Evolutionary conservation across 1,140 invertebrate genomes (phyloP).

Genomic region (Eumeta japonica): DNA sequence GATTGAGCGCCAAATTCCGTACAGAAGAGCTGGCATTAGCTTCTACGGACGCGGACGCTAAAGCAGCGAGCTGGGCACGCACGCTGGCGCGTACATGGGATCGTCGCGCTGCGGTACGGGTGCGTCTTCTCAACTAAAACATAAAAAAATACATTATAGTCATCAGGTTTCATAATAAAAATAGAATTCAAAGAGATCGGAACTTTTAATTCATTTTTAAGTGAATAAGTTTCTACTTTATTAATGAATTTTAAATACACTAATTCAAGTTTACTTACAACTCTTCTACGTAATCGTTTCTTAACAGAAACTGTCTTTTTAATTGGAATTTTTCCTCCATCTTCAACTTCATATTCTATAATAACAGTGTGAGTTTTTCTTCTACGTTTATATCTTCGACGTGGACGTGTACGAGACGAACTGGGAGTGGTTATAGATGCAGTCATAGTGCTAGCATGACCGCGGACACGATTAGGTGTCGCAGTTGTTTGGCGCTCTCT

Average conservation of each 20-base stretch:
- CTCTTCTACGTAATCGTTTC: too few species aligned
- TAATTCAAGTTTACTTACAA: too few species aligned
- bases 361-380: conserved; percentile 51
- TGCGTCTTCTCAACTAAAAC: too few species aligned
- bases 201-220: too few species aligned
- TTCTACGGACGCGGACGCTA: conserved; percentile 22
- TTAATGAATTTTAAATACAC: too few species aligned
- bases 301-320: conserved; percentile 52
- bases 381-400: conserved; percentile 27
- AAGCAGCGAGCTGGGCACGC: conserved; percentile 24
- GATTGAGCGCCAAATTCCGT: conserved; percentile 36
- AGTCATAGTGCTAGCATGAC: conserved; percentile 9
- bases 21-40: conserved; percentile 19
- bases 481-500: conserved; percentile 35
- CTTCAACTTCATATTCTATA: conserved; percentile 58
- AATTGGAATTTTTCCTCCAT: conserved; percentile 58
- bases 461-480: conserved; percentile 6
- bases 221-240: too few species aligned
- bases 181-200: too few species aligned
- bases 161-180: not conserved
- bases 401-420: conserved; percentile 15
- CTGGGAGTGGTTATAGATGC: conserved; percentile 12
- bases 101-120: conserved; percentile 45
- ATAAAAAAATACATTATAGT: conserved; percentile 9
- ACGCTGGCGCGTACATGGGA: conserved; percentile 40